Evolutionary conservation across 2,113 vertebrate species (phyloP).

Genomic region (Trochalopteron elliotii): DNA sequence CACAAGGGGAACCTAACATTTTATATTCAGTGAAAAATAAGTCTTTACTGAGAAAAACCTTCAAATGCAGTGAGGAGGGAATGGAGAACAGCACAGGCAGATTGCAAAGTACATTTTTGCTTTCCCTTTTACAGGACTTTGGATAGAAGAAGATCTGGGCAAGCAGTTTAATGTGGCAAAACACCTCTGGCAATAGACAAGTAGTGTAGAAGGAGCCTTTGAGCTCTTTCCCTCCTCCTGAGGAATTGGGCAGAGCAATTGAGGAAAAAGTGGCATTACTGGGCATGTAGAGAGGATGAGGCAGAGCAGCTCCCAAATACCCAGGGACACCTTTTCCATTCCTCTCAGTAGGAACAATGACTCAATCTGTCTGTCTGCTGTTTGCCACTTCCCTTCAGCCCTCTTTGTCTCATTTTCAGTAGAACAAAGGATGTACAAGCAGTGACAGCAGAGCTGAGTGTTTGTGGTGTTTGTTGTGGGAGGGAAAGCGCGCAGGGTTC

Average conservation of each 20-base stretch:
- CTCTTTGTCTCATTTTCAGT: neutral
- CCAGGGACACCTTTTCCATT: neutral
- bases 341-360: neutral
- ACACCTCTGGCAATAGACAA: neutral
- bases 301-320: neutral
- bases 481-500: rapidly evolving
- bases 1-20: neutral
- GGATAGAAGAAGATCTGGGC: neutral
- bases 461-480: neutral
- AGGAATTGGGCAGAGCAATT: neutral
- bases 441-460: neutral
- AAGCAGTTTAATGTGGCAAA: neutral
- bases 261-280: neutral
- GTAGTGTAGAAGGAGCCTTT: neutral
- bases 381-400: neutral
- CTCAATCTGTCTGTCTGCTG: neutral
- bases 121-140: neutral
- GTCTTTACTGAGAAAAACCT: neutral
- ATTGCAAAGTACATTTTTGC: neutral
- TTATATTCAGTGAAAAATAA: neutral
- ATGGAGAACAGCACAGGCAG: neutral
- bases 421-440: neutral
- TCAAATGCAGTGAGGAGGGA: neutral
- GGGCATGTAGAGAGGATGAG: neutral
- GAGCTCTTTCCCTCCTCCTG: neutral